These are phyloP conservation scores for Grammomys surdaster DNA, from an alignment of 2,113 vertebrate genomes.

Conservation along the genomic window DNA sequence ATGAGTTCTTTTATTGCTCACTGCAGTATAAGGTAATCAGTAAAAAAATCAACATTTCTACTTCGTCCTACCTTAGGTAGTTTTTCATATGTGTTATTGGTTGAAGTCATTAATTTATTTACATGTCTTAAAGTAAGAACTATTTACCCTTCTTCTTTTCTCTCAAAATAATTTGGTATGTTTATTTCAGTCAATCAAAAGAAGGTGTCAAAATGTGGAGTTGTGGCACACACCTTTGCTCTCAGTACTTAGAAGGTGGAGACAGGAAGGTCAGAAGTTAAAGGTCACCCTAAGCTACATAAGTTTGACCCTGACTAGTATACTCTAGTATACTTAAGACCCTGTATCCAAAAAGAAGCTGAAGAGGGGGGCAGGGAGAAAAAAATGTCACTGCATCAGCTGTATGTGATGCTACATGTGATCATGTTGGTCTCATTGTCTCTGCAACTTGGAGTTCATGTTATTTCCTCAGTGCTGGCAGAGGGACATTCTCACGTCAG, in stretches of 20 bases:
- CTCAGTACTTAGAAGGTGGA: background rate
- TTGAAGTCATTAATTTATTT: background rate
- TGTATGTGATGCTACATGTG: background rate
- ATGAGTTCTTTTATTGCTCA: background rate
- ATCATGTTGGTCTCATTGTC: background rate
- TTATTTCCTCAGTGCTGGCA: background rate
- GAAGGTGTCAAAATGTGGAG: background rate
- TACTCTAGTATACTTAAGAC: background rate
- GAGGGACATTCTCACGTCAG: background rate
- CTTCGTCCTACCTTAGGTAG: background rate
- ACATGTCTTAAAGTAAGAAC: background rate
- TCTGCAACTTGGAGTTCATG: background rate
- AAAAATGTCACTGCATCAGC: no score
- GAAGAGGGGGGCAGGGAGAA: rapidly evolving
- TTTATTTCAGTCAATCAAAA: slow-evolving; percentile 1
- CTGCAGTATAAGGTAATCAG: slow-evolving; percentile 30
- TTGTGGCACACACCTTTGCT: background rate
- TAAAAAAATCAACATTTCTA: slow-evolving; percentile 29
- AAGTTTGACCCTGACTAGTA: background rate
- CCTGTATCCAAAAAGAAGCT: background rate
- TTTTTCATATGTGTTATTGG: background rate
- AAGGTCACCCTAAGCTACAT: background rate
- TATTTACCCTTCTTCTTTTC: background rate
- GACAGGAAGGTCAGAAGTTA: background rate
- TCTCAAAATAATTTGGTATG: background rate